These are phyloP conservation scores for Micronycteris hirsuta DNA, from an alignment of 2,113 vertebrate genomes.

Conservation along the genomic window DNA sequence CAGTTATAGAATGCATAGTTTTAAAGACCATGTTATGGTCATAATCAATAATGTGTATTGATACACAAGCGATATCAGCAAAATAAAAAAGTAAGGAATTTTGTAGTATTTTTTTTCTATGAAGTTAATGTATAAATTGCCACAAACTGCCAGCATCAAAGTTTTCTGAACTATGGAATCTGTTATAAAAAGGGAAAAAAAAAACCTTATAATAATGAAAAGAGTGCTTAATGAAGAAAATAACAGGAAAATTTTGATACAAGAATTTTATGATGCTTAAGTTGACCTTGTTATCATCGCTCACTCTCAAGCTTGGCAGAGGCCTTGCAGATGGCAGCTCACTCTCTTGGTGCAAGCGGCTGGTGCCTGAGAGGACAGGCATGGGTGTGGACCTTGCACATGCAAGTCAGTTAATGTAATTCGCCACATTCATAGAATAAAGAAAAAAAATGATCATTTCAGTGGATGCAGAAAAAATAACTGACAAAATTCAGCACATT, in stretches of 20 bases:
- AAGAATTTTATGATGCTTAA: neutral
- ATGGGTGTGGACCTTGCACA: neutral
- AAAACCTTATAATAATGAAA: neutral
- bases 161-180: neutral
- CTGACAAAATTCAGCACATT: neutral
- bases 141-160: neutral
- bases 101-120: neutral
- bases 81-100: neutral
- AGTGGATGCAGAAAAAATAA: neutral
- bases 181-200: neutral
- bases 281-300: neutral
- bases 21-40: neutral
- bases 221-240: neutral
- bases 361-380: neutral
- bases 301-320: neutral
- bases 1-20: neutral
- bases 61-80: neutral
- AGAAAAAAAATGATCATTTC: neutral
- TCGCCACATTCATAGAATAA: neutral
- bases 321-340: neutral
- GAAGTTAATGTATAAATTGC: neutral
- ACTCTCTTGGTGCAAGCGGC: neutral
- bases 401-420: neutral
- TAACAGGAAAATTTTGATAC: neutral
- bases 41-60: neutral